Base-by-base conservation (phyloP, 2,797 vertebrate genomes). In the Antrozous pallidus region DNA sequence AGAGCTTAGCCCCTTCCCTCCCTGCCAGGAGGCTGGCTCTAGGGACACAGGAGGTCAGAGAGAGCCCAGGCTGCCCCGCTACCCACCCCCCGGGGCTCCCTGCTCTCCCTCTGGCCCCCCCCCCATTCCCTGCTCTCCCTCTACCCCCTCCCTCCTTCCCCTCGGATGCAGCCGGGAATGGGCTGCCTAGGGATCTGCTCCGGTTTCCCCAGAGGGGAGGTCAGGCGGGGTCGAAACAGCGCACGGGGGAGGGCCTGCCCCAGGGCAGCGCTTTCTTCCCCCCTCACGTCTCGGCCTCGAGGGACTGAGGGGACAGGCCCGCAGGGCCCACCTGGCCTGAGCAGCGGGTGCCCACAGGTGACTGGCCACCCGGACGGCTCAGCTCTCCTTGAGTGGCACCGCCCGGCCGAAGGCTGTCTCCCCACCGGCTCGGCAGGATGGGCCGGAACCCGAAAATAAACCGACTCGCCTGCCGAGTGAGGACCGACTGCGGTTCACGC, bases 401-500 rank as follows among this genome's bases (percentile, higher is more conserved):
- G 12, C 58, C 7, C 8, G 58, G 14, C 74, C 1, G 31, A 70
- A 18, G 65, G 69, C 45, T 33, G 36, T 33, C 51, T 84, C 5
- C 31, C 24, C 31, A 26, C 11, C 80, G 78, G 36, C 80, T 14
- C n/a, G 61, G 80, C 40, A 63, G 71, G 73, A 49, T 2, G 4
- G 79, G 38, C 70, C 28, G 14, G 33, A 49, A 28, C 28, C 67
- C 65, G 63, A 17, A 45, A 74, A 26, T 16, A 63, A 45, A n/a
- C 38, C 0, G 0, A 10, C 51, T 42, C 11, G 31, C 10, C 26
- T 8, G 0, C 17, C 3, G 12, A 11, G 36, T 49, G 85, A 17
- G 36, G 54, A 16, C 56, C 9, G 61, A 18, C 9, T 22, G 40
- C 13, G n/a, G 7, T 26, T 63, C 61, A 31, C 0, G 0, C 36